Percentiles rank a stretch among this genome's conserved stretches.
These are phyloP conservation scores for Hyposoter didymator DNA, from an alignment of 2,888 invertebrate species.

Conservation along the genomic window DNA sequence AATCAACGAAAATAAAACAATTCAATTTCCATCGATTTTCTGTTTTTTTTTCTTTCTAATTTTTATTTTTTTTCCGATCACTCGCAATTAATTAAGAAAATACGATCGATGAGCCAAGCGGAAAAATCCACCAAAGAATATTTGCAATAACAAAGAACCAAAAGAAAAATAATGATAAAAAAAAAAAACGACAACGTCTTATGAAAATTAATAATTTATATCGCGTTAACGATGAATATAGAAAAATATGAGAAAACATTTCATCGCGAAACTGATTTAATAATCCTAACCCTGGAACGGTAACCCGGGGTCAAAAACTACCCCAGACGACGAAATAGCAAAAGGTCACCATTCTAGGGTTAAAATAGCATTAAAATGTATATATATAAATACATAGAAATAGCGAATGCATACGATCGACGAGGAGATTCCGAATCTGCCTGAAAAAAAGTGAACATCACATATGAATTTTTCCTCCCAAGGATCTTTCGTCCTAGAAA, in stretches of 20 bases:
- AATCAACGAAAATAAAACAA: background rate
- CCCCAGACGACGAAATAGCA: too few relatives aligned
- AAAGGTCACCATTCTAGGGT: background rate
- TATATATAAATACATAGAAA: slow-evolving; percentile 19
- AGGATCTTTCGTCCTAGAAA: background rate
- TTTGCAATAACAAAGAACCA: slow-evolving; percentile 43
- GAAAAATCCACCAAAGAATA: background rate
- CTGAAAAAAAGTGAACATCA: background rate
- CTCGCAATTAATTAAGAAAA: background rate
- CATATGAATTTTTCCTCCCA: background rate
- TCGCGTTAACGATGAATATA: slow-evolving; percentile 36
- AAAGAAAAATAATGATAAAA: background rate
- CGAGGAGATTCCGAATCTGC: slow-evolving; percentile 12
- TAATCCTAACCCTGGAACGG: too few relatives aligned
- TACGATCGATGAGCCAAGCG: background rate
- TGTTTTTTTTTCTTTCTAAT: background rate
- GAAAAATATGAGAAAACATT: background rate
- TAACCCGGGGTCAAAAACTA: too few relatives aligned
- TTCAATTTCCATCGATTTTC: background rate
- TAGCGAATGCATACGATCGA: slow-evolving; percentile 1
- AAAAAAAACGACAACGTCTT: slow-evolving; percentile 1
- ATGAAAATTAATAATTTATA: slow-evolving; percentile 31
- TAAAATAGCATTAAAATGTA: slow-evolving; percentile 6
- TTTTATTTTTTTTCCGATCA: background rate
- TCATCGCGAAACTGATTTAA: slow-evolving; percentile 23